A percentile compares a stretch with the other conserved stretches of the same genome.
phyloP scores from a whole-genome alignment of 2,113 vertebrate species.

The Cololabis saira region DNA sequence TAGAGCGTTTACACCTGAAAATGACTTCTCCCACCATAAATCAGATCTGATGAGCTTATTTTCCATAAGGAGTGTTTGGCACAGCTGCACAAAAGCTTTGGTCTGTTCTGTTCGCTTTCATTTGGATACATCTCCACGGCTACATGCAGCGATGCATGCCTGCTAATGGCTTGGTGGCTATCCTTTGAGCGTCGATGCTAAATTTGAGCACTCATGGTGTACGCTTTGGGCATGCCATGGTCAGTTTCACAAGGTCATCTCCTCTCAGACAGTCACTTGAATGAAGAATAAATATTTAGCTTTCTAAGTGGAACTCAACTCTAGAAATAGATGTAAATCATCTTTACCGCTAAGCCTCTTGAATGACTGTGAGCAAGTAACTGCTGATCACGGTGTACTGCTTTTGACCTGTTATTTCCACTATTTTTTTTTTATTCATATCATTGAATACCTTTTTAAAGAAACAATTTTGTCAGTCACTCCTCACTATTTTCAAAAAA shows the following conservation, averaged over 20 bases:
- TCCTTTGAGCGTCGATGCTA: not conserved
- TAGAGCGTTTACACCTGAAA: constrained; percentile 36
- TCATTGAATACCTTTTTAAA: too few relatives aligned
- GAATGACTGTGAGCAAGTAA: constrained; percentile 8
- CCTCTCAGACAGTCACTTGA: constrained; percentile 21
- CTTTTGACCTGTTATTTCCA: not conserved
- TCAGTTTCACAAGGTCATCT: constrained; percentile 15
- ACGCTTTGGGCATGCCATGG: constrained; percentile 1
- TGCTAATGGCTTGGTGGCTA: not conserved
- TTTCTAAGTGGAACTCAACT: constrained; percentile 23
- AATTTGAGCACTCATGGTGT: not conserved
- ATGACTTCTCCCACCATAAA: constrained; percentile 4
- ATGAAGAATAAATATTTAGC: constrained; percentile 57
- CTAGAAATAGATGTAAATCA: constrained; percentile 35
- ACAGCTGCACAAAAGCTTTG: not conserved
- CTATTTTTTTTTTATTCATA: not conserved
- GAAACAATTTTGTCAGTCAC: too few relatives aligned
- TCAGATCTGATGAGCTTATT: constrained; percentile 1
- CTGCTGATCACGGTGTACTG: constrained; percentile 18
- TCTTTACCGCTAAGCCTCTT: constrained; percentile 3
- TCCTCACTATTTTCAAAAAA: too few relatives aligned
- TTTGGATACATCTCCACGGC: constrained; percentile 2
- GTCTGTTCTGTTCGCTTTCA: not conserved
- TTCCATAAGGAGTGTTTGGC: constrained; percentile 2
- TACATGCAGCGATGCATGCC: not conserved